These are phyloP conservation scores for Uropsilus gracilis DNA, from an alignment of 2,113 vertebrate genomes.

Conservation along the genomic window DNA sequence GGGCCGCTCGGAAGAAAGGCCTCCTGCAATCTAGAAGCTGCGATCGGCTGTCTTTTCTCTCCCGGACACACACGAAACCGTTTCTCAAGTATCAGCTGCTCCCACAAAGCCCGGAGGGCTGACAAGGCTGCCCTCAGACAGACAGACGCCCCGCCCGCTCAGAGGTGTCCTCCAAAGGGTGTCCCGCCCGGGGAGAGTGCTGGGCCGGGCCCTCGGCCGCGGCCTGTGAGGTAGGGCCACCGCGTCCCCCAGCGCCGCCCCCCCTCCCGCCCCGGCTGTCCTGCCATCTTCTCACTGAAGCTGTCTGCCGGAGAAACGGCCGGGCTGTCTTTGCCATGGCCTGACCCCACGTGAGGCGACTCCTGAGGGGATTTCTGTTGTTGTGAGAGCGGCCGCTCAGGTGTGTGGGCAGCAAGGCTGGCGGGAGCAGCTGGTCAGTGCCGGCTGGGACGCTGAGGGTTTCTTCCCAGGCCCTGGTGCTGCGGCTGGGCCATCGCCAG, in stretches of 20 bases:
- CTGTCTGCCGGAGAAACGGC: neutral
- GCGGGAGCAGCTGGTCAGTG: no score
- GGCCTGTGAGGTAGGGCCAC: no score
- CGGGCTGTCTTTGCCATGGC: neutral
- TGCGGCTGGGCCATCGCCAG: no score
- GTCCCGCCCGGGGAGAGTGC: no score
- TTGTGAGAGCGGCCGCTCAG: no score
- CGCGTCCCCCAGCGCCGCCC: no score
- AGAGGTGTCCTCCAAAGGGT: no score
- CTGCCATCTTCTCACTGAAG: neutral
- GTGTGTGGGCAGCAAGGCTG: no score
- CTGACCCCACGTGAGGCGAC: neutral
- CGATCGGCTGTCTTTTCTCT: slow-evolving; percentile 59
- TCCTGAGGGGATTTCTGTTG: neutral
- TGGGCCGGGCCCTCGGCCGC: neutral
- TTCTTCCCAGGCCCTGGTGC: no score
- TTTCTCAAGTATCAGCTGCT: slow-evolving; percentile 57
- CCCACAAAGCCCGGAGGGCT: neutral
- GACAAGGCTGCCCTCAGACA: no score
- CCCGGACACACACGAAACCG: slow-evolving; percentile 6
- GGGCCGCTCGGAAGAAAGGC: slow-evolving; percentile 32
- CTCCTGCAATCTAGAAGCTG: slow-evolving; percentile 51
- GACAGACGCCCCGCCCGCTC: no score
- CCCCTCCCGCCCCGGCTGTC: neutral
- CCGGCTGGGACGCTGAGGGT: no score